Evolutionary conservation across 2,113 vertebrate genomes (phyloP).

Genomic region (Lophotis ruficrista): DNA sequence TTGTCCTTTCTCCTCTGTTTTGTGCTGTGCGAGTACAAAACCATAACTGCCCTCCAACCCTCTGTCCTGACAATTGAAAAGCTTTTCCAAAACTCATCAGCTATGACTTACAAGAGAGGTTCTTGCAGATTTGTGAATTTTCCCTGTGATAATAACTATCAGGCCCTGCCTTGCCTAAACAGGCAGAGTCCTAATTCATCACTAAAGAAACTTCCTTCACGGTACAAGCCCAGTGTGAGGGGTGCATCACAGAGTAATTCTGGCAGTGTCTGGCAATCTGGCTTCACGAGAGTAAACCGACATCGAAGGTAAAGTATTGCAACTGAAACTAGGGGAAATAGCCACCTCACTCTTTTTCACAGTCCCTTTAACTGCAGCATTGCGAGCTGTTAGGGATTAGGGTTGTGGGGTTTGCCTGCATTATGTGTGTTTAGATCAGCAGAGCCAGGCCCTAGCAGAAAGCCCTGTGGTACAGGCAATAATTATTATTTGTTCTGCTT

Average conservation of each 20-base stretch:
- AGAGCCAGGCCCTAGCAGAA: background rate
- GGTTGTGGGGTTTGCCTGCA: background rate
- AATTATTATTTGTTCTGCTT: background rate
- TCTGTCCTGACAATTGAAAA: background rate
- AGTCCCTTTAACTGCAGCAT: background rate
- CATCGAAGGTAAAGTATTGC: background rate
- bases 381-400: background rate
- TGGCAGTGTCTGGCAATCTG: background rate
- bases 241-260: background rate
- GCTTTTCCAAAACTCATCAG: background rate
- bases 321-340: background rate
- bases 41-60: background rate
- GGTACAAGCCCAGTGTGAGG: background rate
- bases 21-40: background rate
- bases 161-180: background rate
- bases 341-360: background rate
- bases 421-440: background rate
- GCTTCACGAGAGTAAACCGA: background rate
- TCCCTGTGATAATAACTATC: background rate
- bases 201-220: background rate
- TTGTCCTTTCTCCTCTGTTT: background rate
- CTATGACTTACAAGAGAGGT: background rate
- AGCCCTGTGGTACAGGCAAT: background rate
- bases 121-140: background rate
- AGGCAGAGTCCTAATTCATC: background rate